Evolutionary conservation across 2,888 invertebrate genomes (phyloP), one percentile per base, ranked within the genome.

Genomic region (Punctoribates punctum): DNA sequence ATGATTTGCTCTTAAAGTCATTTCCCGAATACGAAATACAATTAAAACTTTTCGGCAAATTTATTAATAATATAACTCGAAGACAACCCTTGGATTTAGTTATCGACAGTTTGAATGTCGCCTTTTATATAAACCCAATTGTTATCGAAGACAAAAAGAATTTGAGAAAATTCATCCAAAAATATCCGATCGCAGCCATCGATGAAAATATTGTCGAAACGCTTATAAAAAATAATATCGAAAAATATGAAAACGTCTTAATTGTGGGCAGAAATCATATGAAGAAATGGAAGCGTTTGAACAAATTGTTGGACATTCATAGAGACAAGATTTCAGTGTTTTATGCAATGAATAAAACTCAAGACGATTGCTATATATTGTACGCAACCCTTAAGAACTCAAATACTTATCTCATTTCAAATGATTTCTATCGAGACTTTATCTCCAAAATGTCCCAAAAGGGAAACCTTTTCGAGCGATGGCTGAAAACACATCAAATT

Each of bases 261-360:
- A 25, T 77, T 23, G 57, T 77, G 15, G 77, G 77, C 46, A 38
- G 77, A 17, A 51, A 72, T 13, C 77, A 77, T 73, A 77, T 77
- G 77, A 34, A 54, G 27, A 29, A 46, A 20, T 77, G 77, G 77
- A 42, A 29, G 17, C 20, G 9, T 9, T 54, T 77, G 11, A 72
- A 38, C 5, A 20, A 11, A 29, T 17, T 77, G 60, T 20, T 25
- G 11, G n/a, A 20, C 11, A 20, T 17, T 6, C 42, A 67, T 17
- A 46, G 27, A 9, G 25, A 46, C 8, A 34, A 25, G 13, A 42
- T 77, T 15, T 51, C 67, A 8, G 20, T 73, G 6, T 62, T 29
- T 29, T 72, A 62, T 27, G 25, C 75, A 11, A 38, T 74, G 51
- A 54, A 77, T 65, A 38, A 57, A n/a, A 74, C 77, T 13, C 65